These are phyloP conservation scores for Kryptopterus vitreolus DNA, from an alignment of 2,797 vertebrate species.

Conservation along the genomic window DNA sequence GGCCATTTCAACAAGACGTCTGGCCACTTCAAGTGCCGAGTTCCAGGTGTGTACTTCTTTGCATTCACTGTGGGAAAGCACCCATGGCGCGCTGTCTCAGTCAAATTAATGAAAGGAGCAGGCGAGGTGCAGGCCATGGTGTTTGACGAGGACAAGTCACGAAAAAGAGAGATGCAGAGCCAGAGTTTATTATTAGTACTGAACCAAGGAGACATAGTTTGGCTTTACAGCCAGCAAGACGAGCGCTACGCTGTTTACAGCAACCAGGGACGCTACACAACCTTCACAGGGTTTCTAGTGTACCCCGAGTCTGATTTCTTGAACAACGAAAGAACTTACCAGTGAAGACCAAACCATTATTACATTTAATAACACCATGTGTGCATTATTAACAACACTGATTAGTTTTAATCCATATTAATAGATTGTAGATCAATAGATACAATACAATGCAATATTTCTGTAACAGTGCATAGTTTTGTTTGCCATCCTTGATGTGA, in stretches of 20 bases:
- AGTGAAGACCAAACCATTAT: constrained; percentile 49
- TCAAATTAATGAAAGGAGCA: constrained; percentile 78
- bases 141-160: constrained; percentile 77
- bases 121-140: constrained; percentile 81
- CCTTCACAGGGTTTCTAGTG: constrained; percentile 79
- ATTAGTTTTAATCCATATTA: background rate
- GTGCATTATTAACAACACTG: background rate
- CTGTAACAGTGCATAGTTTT: background rate
- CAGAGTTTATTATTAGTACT: constrained; percentile 78
- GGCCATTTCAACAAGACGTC: constrained; percentile 76
- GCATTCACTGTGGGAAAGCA: constrained; percentile 81
- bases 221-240: constrained; percentile 81
- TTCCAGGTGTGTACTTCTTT: constrained; percentile 77
- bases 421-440: too few species aligned
- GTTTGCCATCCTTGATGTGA: constrained; percentile 2
- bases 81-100: constrained; percentile 74
- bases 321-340: constrained; percentile 61
- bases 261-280: constrained; percentile 81
- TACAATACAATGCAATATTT: too few species aligned
- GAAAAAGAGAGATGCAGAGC: constrained; percentile 78
- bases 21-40: constrained; percentile 71
- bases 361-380: background rate
- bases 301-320: constrained; percentile 64
- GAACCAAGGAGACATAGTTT: constrained; percentile 68
- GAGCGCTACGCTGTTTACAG: constrained; percentile 79